Evolutionary conservation across 92 coral and sea anemone genomes (phyloP).

Genomic region (Diadumene lineata): DNA sequence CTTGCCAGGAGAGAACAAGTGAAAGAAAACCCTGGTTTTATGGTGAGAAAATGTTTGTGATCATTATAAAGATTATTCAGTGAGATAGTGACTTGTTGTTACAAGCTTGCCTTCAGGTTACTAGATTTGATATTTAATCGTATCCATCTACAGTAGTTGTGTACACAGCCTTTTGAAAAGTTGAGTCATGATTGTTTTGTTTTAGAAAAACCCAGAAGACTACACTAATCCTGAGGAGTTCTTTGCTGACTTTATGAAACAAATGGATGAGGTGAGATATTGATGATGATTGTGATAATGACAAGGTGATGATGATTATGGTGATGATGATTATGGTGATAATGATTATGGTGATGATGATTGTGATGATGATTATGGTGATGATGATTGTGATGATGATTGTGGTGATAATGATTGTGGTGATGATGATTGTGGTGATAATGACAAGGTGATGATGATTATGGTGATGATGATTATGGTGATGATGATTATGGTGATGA

Average conservation of each 20-base stretch:
- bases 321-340: not conserved
- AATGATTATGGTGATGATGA: not conserved
- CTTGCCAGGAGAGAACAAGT: slow-evolving; percentile 37
- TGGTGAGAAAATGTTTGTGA: not conserved
- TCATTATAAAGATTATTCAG: no score
- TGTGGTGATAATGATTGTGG: not conserved
- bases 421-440: not conserved
- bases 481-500: not conserved
- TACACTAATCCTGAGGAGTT: slow-evolving; percentile 41
- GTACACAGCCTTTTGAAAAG: no score
- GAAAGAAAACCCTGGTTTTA: not conserved
- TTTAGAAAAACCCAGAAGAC: slow-evolving; percentile 11
- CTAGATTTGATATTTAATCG: no score
- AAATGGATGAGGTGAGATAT: slow-evolving; percentile 71
- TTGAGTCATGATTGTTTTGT: not conserved
- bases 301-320: not conserved
- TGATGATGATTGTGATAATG: not conserved
- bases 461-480: not conserved
- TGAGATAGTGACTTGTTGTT: no score
- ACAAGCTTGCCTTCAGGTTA: no score
- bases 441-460: not conserved
- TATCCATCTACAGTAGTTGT: no score
- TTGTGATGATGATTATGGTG: not conserved
- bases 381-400: not conserved
- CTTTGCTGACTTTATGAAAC: slow-evolving; percentile 53